Conservation (phyloP, 2,797 vertebrate genomes). For the Acridotheres tristis region DNA sequence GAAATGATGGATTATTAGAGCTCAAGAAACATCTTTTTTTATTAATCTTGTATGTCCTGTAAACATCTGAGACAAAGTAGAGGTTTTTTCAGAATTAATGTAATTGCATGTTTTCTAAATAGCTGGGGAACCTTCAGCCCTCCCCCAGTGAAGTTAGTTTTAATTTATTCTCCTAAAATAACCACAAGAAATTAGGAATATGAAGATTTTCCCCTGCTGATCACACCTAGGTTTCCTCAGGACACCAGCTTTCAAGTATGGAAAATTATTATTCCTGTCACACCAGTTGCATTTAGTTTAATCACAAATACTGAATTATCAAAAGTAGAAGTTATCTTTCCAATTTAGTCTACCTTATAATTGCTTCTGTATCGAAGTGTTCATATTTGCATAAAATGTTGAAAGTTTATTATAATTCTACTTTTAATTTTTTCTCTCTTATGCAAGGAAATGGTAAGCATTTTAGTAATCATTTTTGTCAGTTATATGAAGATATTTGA, state of each 20-base stretch:
- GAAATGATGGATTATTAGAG: neutral
- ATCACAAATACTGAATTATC: neutral
- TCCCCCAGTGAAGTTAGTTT: fast-evolving
- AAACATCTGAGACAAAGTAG: neutral
- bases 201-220: neutral
- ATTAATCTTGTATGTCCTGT: neutral
- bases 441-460: neutral
- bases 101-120: neutral
- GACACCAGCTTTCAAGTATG: neutral
- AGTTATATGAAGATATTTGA: neutral
- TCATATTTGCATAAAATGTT: slow-evolving; percentile 9
- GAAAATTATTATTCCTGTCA: slow-evolving; percentile 7
- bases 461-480: neutral
- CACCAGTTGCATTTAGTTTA: neutral
- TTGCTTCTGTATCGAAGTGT: neutral
- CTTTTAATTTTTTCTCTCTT: neutral
- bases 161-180: neutral
- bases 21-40: neutral
- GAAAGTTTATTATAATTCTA: neutral
- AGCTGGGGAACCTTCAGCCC: neutral
- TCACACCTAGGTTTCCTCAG: neutral
- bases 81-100: neutral
- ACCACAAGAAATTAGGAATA: neutral
- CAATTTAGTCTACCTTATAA: slow-evolving; percentile 14
- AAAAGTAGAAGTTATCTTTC: neutral